These are phyloP conservation scores for Ceyx margarethae DNA, from an alignment of 2,113 vertebrate species.

Conservation along the genomic window DNA sequence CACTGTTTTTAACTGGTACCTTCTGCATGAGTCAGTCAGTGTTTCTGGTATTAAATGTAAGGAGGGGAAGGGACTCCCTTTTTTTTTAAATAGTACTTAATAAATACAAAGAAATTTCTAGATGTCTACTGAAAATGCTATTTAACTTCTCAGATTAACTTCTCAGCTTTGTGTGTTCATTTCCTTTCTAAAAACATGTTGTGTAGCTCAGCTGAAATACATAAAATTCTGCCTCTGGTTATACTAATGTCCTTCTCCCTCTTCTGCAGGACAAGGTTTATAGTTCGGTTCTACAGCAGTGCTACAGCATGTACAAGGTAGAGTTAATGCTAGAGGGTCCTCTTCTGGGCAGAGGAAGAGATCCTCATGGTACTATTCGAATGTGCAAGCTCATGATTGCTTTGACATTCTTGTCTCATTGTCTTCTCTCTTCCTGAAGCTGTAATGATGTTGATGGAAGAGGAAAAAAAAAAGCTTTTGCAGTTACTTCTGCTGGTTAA, in stretches of 20 bases:
- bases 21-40: neutral
- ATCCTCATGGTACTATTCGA: neutral
- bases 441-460: neutral
- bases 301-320: conserved; percentile 99
- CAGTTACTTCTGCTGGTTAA: neutral
- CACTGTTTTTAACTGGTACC: neutral
- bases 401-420: neutral
- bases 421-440: neutral
- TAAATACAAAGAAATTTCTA: neutral
- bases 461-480: neutral
- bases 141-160: neutral
- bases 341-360: neutral
- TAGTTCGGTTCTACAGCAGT: conserved; percentile 90
- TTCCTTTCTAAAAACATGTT: neutral
- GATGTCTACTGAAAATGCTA: neutral
- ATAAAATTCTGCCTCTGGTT: neutral
- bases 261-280: conserved; percentile 94
- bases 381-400: neutral
- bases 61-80: neutral
- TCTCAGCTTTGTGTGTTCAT: neutral
- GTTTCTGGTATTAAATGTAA: neutral
- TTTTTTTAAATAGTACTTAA: neutral
- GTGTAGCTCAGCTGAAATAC: neutral
- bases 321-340: neutral
- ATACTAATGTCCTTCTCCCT: neutral